A percentile compares a stretch with the other conserved stretches of the same genome.
Conservation (phyloP, 1,140 invertebrate species). For the Euura lappo region DNA sequence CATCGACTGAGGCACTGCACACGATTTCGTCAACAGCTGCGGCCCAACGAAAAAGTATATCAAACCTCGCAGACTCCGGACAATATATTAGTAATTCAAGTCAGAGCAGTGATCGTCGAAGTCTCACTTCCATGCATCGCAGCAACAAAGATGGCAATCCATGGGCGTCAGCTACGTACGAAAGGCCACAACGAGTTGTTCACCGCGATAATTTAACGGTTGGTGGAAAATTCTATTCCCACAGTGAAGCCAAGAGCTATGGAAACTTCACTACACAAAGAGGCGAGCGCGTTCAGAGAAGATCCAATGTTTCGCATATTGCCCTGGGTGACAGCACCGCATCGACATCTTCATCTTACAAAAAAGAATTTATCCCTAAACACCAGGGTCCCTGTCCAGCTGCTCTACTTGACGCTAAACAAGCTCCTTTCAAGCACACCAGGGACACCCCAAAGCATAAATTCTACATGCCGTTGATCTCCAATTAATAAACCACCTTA, state of each 20-base stretch:
- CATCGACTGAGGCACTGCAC: constrained; percentile 68
- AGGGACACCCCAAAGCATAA: constrained; percentile 82
- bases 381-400: constrained; percentile 78
- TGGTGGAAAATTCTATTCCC: constrained; percentile 74
- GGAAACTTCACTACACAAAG: constrained; percentile 68
- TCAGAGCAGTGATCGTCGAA: constrained; percentile 73
- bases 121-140: constrained; percentile 78
- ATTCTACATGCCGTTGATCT: constrained; percentile 73
- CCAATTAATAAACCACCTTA: constrained; percentile 30
- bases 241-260: constrained; percentile 70
- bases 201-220: constrained; percentile 70
- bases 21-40: constrained; percentile 77
- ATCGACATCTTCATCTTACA: constrained; percentile 70
- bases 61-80: constrained; percentile 75
- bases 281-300: constrained; percentile 62
- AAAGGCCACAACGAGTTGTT: constrained; percentile 62
- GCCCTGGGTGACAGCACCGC: constrained; percentile 68
- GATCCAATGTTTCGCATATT: constrained; percentile 74
- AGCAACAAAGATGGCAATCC: constrained; percentile 58
- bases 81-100: constrained; percentile 69
- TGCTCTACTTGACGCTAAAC: constrained; percentile 73
- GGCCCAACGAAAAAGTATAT: constrained; percentile 79
- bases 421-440: constrained; percentile 80
- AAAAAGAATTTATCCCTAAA: constrained; percentile 74
- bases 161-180: constrained; percentile 58